phyloP scores from a whole-genome alignment of 2,113 vertebrate genomes.

The Fulica atra region DNA sequence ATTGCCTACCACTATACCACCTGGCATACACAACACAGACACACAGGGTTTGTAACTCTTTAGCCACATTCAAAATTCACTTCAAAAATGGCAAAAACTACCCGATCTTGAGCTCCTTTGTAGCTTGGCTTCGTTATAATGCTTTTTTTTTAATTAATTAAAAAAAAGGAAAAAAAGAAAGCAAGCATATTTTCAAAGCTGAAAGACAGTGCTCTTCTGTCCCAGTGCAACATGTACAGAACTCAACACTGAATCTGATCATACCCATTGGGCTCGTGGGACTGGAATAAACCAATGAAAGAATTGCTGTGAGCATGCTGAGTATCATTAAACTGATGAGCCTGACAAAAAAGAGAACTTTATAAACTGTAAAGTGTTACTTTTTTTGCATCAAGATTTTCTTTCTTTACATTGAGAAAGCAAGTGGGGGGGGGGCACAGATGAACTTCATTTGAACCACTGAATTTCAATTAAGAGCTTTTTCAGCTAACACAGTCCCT shows the following conservation, averaged over 20 bases:
- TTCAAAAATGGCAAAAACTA: conserved; percentile 48
- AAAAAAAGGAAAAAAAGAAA: neutral
- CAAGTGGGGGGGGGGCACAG: neutral
- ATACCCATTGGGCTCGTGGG: neutral
- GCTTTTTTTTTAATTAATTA: conserved; percentile 21
- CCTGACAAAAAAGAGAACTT: neutral
- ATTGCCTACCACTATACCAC: conserved; percentile 72
- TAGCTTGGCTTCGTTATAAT: conserved; percentile 22
- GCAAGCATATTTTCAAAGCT: conserved; percentile 53
- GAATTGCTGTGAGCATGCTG: conserved; percentile 3
- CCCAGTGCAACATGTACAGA: neutral
- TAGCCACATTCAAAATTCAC: conserved; percentile 68
- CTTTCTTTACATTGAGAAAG: neutral
- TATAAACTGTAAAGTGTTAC: neutral
- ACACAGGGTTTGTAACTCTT: conserved; percentile 68
- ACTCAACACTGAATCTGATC: conserved; percentile 22
- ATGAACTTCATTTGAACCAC: neutral
- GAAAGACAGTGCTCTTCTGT: conserved; percentile 38
- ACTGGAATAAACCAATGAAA: conserved; percentile 32
- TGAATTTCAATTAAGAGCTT: neutral
- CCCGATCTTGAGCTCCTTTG: conserved; percentile 35
- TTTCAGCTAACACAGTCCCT: neutral
- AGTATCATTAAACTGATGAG: neutral
- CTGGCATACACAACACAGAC: conserved; percentile 77
- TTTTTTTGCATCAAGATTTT: conserved; percentile 39